Percentiles rank a stretch among this genome's conserved stretches.
These are phyloP conservation scores for Cataglyphis rosenhaueri DNA, from an alignment of 2,888 invertebrate species.

Conservation along the genomic window DNA sequence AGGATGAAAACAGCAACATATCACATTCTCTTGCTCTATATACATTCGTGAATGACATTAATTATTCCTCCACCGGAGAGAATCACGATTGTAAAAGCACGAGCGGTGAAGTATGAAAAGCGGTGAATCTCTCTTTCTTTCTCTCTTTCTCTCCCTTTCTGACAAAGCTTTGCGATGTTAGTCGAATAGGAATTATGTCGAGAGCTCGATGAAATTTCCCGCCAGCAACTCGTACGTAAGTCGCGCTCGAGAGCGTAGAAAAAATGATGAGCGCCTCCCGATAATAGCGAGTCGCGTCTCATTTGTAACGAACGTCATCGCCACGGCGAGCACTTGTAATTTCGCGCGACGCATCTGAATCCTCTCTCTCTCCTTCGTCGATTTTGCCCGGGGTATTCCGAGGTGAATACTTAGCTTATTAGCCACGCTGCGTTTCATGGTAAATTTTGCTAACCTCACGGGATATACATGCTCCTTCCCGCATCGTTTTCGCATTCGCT, in stretches of 20 bases:
- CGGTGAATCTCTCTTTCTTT: not conserved
- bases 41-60: conserved; percentile 9
- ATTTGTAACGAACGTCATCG: conserved; percentile 21
- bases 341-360: conserved; percentile 15
- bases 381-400: not conserved
- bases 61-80: not conserved
- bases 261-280: conserved; percentile 33
- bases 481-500: conserved; percentile 5
- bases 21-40: not conserved
- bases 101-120: not conserved
- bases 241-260: conserved; percentile 28
- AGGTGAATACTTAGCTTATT: conserved; percentile 51
- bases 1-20: not conserved
- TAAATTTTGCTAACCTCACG: conserved; percentile 44
- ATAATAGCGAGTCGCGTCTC: conserved; percentile 29
- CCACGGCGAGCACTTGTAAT: conserved; percentile 27
- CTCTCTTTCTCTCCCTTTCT: not conserved
- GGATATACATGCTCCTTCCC: not conserved
- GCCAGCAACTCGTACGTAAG: conserved; percentile 26
- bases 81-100: conserved; percentile 23
- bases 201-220: conserved; percentile 38
- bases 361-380: too few relatives aligned
- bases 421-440: conserved; percentile 37
- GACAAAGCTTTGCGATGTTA: conserved; percentile 29
- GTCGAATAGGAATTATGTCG: conserved; percentile 42